Evolutionary conservation across 2,797 vertebrate species (phyloP), one percentile per base, ranked within the genome.

Genomic region (Dryobates pubescens): DNA sequence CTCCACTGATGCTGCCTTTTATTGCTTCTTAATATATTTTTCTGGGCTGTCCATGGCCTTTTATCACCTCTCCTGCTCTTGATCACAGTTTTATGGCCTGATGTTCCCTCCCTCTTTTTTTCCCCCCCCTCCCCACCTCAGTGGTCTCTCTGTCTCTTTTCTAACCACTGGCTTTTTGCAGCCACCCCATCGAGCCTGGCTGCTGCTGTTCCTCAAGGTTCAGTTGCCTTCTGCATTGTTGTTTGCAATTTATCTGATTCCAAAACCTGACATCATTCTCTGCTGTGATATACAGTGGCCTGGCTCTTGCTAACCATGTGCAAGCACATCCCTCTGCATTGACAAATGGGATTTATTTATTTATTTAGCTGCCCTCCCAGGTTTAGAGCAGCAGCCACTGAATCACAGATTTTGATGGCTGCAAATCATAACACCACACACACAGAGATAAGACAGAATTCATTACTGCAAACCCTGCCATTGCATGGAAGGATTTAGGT

Each of bases 161-260:
- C 36, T 51, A 72, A 82, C 90, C 53, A 70, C 80, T 8, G 76
- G 73, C 51, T 70, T 75, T 91, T 86, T 89, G 85, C 87, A 96
- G 94, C 78, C 79, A 72, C 77, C 82, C 89, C 94, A 64, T 94
- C 89, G 45, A 63, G 64, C 43, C 92, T 30, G 72, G 82, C 95
- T 85, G 58, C 56, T 26, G 88, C 54, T 93, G 56, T 20, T 94
- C 88, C 96, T 97, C 93, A 95, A 96, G 95, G 88, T 92, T 97
- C 95, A 86, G 68, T 96, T 94, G 91, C 73, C 96, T 88, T 89
- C 95, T 90, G 71, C 59, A 43, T 89, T 94, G 93, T 96, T 96
- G 96, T 96, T 97, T 97, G 87, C 95, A 97, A 96, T 96, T 96
- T 97, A 97, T 97, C 96, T 92, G 96, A 97, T 97, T 97, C 92